Conservation (phyloP, 1,140 invertebrate genomes). For the Lepidurus packardi region DNA sequence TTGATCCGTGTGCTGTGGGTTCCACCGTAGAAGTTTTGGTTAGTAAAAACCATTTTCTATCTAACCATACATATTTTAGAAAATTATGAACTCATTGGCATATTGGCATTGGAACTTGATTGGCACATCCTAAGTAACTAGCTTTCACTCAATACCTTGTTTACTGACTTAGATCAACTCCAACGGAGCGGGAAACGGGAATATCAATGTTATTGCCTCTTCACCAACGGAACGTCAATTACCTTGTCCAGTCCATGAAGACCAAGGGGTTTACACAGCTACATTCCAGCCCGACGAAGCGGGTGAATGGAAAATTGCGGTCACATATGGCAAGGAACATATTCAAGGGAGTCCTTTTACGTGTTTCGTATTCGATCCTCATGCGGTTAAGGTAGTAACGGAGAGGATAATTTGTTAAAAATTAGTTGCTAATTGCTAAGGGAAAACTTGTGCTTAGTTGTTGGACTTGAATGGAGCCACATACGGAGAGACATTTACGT, state of each 20-base stretch:
- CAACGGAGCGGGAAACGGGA: slow-evolving; percentile 65
- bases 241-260: slow-evolving; percentile 66
- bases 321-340: slow-evolving; percentile 89
- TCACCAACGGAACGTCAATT: slow-evolving; percentile 74
- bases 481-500: slow-evolving; percentile 69
- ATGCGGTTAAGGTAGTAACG: slow-evolving; percentile 67
- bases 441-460: slow-evolving; percentile 45
- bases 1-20: slow-evolving; percentile 89
- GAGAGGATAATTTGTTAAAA: background rate
- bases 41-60: slow-evolving; percentile 52
- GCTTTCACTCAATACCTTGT: slow-evolving; percentile 8
- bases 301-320: slow-evolving; percentile 92
- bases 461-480: slow-evolving; percentile 66
- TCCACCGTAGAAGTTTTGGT: slow-evolving; percentile 92
- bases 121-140: background rate
- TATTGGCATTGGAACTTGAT: too few relatives aligned
- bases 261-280: slow-evolving; percentile 73
- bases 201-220: slow-evolving; percentile 78
- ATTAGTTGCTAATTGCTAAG: background rate
- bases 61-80: background rate
- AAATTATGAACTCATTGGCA: too few relatives aligned
- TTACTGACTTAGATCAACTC: slow-evolving; percentile 56
- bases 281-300: slow-evolving; percentile 95
- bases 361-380: slow-evolving; percentile 93
- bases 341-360: slow-evolving; percentile 94